phyloP scores from a whole-genome alignment of 2,888 invertebrate genomes.

The Sphaeridia pumilis region DNA sequence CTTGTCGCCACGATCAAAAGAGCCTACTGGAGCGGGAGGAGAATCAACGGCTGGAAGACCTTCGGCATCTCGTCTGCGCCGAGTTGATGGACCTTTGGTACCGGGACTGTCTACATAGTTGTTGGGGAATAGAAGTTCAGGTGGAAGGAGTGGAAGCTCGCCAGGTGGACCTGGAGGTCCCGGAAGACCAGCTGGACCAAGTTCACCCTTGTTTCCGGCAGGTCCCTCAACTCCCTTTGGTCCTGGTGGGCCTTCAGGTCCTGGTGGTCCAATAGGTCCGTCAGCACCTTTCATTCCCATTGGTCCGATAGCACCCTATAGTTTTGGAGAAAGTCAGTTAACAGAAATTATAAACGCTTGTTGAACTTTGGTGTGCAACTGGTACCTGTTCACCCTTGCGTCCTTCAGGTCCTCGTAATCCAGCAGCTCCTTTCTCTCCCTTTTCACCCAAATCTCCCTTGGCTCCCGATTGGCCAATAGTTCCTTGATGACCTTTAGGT shows the following conservation, averaged over 20 bases:
- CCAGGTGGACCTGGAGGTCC: conserved; percentile 67
- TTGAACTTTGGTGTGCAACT: no score
- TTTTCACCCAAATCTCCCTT: conserved; percentile 67
- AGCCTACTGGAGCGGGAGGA: neutral
- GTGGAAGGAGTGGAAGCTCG: conserved; percentile 61
- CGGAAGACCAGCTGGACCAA: conserved; percentile 56
- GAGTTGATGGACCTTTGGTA: conserved; percentile 38
- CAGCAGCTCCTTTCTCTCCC: conserved; percentile 61
- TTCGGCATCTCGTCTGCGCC: conserved; percentile 33
- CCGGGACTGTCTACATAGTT: conserved; percentile 37
- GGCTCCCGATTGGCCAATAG: conserved; percentile 55
- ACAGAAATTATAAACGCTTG: no score
- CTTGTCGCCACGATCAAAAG: conserved; percentile 10
- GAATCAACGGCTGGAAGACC: neutral
- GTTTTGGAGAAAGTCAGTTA: no score
- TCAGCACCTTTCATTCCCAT: conserved; percentile 64
- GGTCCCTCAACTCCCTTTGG: conserved; percentile 58
- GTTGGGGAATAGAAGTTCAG: conserved; percentile 55
- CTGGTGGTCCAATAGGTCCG: conserved; percentile 56
- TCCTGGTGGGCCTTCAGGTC: conserved; percentile 58
- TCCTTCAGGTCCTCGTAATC: conserved; percentile 43
- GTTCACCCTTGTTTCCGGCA: conserved; percentile 60
- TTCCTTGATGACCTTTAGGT: conserved; percentile 62
- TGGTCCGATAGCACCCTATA: conserved; percentile 53
- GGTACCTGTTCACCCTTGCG: conserved; percentile 32